Percentiles rank a stretch among this genome's conserved stretches.
Conservation (phyloP, 2,888 invertebrate genomes). For the Lucinisca nassula region DNA sequence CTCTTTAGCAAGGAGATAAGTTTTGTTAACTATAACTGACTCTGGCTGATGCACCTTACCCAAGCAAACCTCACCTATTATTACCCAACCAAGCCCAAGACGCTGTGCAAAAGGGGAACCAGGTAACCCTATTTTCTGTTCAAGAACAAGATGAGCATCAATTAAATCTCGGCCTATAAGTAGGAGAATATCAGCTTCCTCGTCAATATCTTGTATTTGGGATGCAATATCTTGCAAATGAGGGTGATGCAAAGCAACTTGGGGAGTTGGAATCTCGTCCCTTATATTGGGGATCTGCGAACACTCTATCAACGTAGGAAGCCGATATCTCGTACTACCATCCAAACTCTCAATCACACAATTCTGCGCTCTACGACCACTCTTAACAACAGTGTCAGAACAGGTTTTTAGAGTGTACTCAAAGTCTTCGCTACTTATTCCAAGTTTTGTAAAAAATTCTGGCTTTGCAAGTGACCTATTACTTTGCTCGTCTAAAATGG, state of each 20-base stretch:
- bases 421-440: neutral
- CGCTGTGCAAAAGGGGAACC: slow-evolving; percentile 51
- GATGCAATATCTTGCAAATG: slow-evolving; percentile 50
- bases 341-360: slow-evolving; percentile 48
- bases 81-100: slow-evolving; percentile 49
- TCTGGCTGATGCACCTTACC: slow-evolving; percentile 15
- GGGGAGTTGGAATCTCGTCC: slow-evolving; percentile 64
- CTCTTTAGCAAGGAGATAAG: neutral
- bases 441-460: slow-evolving; percentile 22
- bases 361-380: slow-evolving; percentile 31
- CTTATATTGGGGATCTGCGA: slow-evolving; percentile 50
- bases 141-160: slow-evolving; percentile 51
- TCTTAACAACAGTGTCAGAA: neutral
- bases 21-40: slow-evolving; percentile 22
- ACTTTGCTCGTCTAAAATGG: slow-evolving; percentile 51
- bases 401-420: slow-evolving; percentile 32
- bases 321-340: slow-evolving; percentile 31
- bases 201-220: slow-evolving; percentile 45
- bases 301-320: slow-evolving; percentile 63
- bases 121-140: slow-evolving; percentile 34
- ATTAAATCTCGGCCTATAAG: slow-evolving; percentile 57
- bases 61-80: slow-evolving; percentile 47
- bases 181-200: slow-evolving; percentile 26
- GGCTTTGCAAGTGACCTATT: slow-evolving; percentile 35
- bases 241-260: slow-evolving; percentile 37